Base-by-base conservation (phyloP, 2,113 vertebrate genomes). In the Entomyzon cyanotis region DNA sequence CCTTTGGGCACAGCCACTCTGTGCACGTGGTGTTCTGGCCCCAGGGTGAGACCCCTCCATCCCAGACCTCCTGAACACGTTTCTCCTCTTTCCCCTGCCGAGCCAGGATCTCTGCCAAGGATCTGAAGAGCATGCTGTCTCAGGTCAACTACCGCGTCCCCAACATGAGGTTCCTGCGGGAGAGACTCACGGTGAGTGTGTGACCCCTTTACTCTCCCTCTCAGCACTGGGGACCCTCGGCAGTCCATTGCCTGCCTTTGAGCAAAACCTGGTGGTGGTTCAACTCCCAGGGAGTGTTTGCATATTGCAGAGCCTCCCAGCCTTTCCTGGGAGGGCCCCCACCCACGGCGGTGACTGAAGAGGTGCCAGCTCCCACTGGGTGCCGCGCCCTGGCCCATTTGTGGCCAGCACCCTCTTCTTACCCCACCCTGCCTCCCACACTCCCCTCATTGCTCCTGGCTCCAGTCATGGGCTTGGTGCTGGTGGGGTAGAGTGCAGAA, bases 101-200 rank as follows among this genome's bases (percentile, higher is more conserved):
- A 97, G 93, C 92, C 97, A 99, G 99, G 97, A 99, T 99, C 98
- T 99, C 99, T 30, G 99, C 99, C 94, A 99, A 99, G 97, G 99
- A 99, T 97, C 96, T 99, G 97, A 99, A 99, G 98, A 99, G 96
- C 97, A 99, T 99, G 99, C 97, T 99, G 96, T 98, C 98, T 65
- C 99, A 99, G 97, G 99, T 99, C 98, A 99, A 99, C 98, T 99
- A 99, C 97, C 98, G 99, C 19, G 99, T 99, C 53, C 99, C 99
- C 90, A 99, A 99, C 97, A 99, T 99, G 99, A 98, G 97, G 95
- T 99, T 99, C 97, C 98, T 99, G 94, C 98, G 99, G 92, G 99
- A 99, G 97, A 98, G 99, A 25, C 98, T 99, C 96, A 98, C 98
- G 97, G 99, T 99, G 98, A 98, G 97, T 42, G 23, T 11, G 64